Evolutionary conservation across 2,888 invertebrate species (phyloP).

Genomic region (Theretra japonica): DNA sequence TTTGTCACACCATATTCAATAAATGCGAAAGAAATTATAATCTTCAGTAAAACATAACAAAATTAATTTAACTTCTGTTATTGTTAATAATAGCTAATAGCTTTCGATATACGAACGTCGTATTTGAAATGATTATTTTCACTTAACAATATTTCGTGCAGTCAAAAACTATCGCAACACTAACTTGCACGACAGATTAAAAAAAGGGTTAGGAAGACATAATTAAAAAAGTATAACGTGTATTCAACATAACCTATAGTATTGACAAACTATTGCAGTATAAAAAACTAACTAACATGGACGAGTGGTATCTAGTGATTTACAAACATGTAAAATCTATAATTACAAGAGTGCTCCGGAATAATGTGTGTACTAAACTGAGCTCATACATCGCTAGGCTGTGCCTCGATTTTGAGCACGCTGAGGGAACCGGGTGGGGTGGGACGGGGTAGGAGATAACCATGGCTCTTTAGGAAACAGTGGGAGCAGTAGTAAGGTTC

Average conservation of each 20-base stretch:
- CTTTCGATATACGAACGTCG: not conserved
- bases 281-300: conserved; percentile 23
- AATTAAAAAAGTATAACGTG: not conserved
- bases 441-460: conserved; percentile 27
- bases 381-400: not conserved
- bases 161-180: not conserved
- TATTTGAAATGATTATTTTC: not conserved
- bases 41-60: conserved; percentile 15
- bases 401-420: conserved; percentile 27
- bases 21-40: conserved; percentile 7
- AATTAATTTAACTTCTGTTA: not conserved
- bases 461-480: conserved; percentile 40
- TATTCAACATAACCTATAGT: not conserved
- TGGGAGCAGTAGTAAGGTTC: conserved; percentile 40
- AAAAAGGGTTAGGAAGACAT: not conserved
- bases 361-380: not conserved
- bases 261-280: conserved; percentile 5
- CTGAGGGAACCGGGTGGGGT: conserved; percentile 4
- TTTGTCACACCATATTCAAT: conserved; percentile 1
- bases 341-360: not conserved
- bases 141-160: not conserved
- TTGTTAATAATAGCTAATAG: conserved; percentile 4
- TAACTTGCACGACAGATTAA: not conserved
- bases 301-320: conserved; percentile 7
- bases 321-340: conserved; percentile 19